Base-by-base conservation (phyloP, 1,140 invertebrate species). In the Panulirus ornatus region DNA sequence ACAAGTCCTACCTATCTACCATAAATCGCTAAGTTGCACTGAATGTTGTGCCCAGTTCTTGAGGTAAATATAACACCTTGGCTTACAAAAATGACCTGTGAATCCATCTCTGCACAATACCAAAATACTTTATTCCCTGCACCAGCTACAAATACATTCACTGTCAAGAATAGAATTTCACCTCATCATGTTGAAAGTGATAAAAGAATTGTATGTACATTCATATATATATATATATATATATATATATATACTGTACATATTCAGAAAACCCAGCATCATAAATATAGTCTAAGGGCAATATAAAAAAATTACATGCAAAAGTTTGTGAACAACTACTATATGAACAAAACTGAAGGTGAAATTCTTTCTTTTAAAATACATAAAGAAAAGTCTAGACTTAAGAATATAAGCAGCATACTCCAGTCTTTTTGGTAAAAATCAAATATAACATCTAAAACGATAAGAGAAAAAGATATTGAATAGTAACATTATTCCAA, bases 91-190 rank as follows among this genome's bases (percentile, higher is more conserved):
- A 22, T 54, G 44, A 73, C 44, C 66, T 89, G n/a, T 42, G 78
- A 89, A 79, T 89, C 78, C 76, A 73, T 79, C 38, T 76, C 44
- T 82, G 40, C 87, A 89, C 42, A 89, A 82, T 82, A 66, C 76
- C 87, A 89, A 75, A 73, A 82, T 42, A 81, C 85, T 88, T n/a
- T 83, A 89, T 71, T 89, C 87, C 87, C 87, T 89, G 87, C 87
- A 89, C 87, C 87, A 89, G 63, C 78, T 89, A 89, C 78, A 82
- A 82, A 83, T 81, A 73, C 78, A 89, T 83, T 63, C 27, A 70
- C 66, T 54, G 40, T 51, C 22, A 38, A 73, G 79, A 83, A 36
- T 19, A 71, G 78, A 82, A 83, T 82, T 89, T 89, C 87, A 89
- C 78, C 79, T 44, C n/a, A n/a, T n/a, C n/a, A n/a, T n/a, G n/a